Conservation (phyloP, 30 jellyfish, hydroid and myxozoan species). For the Pseudorhiza aurosa region DNA sequence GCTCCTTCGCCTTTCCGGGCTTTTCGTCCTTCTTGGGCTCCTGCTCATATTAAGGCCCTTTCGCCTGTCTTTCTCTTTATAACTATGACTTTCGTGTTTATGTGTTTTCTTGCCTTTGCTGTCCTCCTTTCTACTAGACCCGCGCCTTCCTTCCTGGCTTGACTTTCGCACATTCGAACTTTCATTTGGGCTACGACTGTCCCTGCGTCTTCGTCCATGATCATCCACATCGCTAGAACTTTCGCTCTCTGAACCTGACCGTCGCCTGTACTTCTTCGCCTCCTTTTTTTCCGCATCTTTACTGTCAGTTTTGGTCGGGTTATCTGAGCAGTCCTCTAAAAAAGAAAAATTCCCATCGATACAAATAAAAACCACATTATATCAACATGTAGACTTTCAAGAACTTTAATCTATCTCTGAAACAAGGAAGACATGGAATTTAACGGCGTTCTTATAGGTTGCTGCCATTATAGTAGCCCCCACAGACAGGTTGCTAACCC, state of each 20-base stretch:
- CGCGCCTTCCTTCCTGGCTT: conserved; percentile 45
- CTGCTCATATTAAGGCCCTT: conserved; percentile 42
- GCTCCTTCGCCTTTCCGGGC: conserved; percentile 42
- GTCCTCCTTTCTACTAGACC: conserved; percentile 54
- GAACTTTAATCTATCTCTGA: no score
- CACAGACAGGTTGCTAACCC: no score
- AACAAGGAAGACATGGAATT: no score
- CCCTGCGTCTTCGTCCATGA: not conserved
- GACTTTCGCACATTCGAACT: not conserved
- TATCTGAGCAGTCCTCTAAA: no score
- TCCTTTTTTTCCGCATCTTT: not conserved
- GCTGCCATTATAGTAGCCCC: no score
- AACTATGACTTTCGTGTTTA: conserved; percentile 18
- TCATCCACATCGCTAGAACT: conserved; percentile 17
- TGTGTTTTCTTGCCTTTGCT: conserved; percentile 39
- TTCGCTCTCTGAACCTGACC: conserved; percentile 24
- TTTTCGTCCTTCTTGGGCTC: conserved; percentile 44
- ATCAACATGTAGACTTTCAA: no score
- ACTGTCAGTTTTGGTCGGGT: no score
- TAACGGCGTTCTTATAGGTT: no score
- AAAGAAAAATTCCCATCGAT: no score
- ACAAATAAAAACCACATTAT: no score
- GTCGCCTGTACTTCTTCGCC: conserved; percentile 6
- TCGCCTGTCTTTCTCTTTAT: conserved; percentile 38
- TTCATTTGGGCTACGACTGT: conserved; percentile 7